Evolutionary conservation across 2,888 invertebrate species (phyloP), one percentile per base, ranked within the genome.

Genomic region (Phortica okadai): DNA sequence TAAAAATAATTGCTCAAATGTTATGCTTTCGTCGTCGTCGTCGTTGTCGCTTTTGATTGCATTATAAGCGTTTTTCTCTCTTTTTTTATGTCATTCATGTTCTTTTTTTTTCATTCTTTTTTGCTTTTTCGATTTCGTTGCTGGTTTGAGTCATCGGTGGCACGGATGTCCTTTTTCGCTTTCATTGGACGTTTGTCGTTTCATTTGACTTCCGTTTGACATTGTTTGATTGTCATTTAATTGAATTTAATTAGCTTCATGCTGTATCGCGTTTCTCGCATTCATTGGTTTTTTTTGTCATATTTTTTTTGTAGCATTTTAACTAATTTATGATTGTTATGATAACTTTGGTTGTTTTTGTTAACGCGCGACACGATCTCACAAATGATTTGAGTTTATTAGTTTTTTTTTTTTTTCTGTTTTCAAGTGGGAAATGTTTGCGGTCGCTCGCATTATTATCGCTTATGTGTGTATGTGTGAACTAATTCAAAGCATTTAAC

Each of bases 211-310:
- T 84, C 88, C 85, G 89, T 84, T 89, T 89, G 89, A 90, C 90
- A 88, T 86, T 89, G 89, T 88, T 90, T 90, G 90, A 90, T 90
- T 90, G 90, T 86, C 87, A 85, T 90, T 90, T 90, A 90, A 90
- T 90, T 90, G 90, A 90, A 90, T 90, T 90, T 90, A 90, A 90
- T 90, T 90, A 90, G 89, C 86, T 87, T 85, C 82, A 75, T 76
- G 72, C 54, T 54, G 54, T 80, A 77, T 14, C 58, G 50, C 76
- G 42, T 21, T 33, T 44, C 50, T 56, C n/a, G 44, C 11, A 54
- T 21, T 66, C 14, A 33, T 33, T 50, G 14, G 4, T 59, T 67
- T 66, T 25, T 64, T 21, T 33, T 25, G 66, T 79, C n/a, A 7
- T 50, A n/a, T 75, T 75, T 50, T 50, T 70, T 16, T 78, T 33